Conservation (phyloP, 2,888 invertebrate genomes). For the Harpalus rufipes region DNA sequence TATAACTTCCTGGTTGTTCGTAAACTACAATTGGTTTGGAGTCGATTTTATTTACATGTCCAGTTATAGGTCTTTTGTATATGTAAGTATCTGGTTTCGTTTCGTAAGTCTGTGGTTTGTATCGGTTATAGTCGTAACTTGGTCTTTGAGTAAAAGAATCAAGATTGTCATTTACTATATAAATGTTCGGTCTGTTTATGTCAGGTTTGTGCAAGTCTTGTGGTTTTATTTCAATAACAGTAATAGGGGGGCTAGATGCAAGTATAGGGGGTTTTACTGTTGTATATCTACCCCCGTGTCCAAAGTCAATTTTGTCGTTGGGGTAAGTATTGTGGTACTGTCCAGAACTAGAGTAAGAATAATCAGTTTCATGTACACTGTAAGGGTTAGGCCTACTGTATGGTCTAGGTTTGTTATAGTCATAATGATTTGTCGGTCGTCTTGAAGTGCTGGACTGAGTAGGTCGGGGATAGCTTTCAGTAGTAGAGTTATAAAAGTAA, state of each 20-base stretch:
- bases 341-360: conserved; percentile 28
- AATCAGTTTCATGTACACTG: conserved; percentile 40
- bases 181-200: conserved; percentile 53
- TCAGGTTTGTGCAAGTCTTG: conserved; percentile 47
- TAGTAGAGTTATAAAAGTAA: conserved; percentile 66
- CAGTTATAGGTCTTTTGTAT: conserved; percentile 61
- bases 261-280: conserved; percentile 5
- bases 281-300: conserved; percentile 36
- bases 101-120: conserved; percentile 21
- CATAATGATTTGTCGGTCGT: conserved; percentile 67
- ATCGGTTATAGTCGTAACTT: conserved; percentile 51
- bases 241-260: conserved; percentile 39
- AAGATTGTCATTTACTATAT: conserved; percentile 37
- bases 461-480: conserved; percentile 45
- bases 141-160: conserved; percentile 30
- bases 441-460: conserved; percentile 32
- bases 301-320: conserved; percentile 55
- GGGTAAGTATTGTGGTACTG: conserved; percentile 38
- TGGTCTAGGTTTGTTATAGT: conserved; percentile 59
- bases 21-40: conserved; percentile 57
- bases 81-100: conserved; percentile 49
- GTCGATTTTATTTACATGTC: conserved; percentile 62
- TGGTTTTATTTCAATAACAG: conserved; percentile 54
- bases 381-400: conserved; percentile 37
- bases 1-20: conserved; percentile 23